Evolutionary conservation across 2,888 invertebrate genomes (phyloP).

Genomic region (Eucera pruinosa): DNA sequence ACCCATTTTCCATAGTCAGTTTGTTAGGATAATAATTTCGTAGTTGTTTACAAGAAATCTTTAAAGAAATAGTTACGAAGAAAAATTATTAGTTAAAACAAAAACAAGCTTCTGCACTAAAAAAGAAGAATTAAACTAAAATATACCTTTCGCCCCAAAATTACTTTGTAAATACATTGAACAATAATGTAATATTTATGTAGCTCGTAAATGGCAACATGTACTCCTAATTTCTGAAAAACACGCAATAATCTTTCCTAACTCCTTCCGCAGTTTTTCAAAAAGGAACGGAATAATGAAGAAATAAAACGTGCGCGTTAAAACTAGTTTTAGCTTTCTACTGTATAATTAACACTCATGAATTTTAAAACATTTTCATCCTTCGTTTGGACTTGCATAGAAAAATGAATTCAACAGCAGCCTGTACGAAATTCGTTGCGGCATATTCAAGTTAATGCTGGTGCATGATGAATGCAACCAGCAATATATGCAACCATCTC

Average conservation of each 20-base stretch:
- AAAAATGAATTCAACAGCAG: conserved; percentile 7
- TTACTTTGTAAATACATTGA: too few species aligned
- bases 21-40: too few species aligned
- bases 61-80: too few species aligned
- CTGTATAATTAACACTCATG: background rate
- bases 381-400: background rate
- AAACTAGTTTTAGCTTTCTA: background rate
- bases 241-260: background rate
- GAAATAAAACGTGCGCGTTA: background rate
- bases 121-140: too few species aligned
- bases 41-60: too few species aligned
- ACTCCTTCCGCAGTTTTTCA: background rate
- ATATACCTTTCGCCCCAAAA: too few species aligned
- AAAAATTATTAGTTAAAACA: too few species aligned
- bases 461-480: conserved; percentile 40
- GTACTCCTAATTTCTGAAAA: background rate
- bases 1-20: too few species aligned
- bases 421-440: background rate
- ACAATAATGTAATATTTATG: background rate
- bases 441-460: conserved; percentile 10
- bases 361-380: conserved; percentile 14
- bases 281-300: background rate
- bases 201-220: background rate
- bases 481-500: conserved; percentile 40
- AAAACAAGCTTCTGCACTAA: too few species aligned